Evolutionary conservation across 2,888 invertebrate genomes (phyloP), one percentile per base, ranked within the genome.

Genomic region (Cataglyphis livida): DNA sequence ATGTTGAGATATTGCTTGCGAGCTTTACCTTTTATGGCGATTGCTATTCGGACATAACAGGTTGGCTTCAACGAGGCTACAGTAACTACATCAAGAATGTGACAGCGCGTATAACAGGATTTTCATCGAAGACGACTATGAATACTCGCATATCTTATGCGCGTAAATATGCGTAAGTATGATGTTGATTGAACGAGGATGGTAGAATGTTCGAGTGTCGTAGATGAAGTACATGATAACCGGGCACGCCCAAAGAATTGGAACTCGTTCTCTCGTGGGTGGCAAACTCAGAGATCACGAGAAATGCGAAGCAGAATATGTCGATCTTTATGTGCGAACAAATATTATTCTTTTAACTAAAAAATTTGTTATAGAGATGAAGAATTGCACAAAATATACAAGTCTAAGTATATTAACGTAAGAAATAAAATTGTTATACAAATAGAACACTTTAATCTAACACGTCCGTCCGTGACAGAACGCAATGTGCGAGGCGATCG

Each of bases 211-310:
- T 44, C 44, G 54, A 70, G 28, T 62, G 57, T 48, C 64, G 70
- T 18, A 61, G 75, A 85, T 78, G 66, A 73, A 79, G 66, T 32
- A 59, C 25, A 79, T 66, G 85, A 85, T 79, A 82, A 70, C 54
- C 28, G 41, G 12, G 51, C 65, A 65, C 41, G 41, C 35, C 81
- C 35, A 76, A 74, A 71, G 65, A 82, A 81, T 74, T 78, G 87
- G 64, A 74, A 74, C 79, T 85, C 68, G 84, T 82, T 78, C 64
- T 35, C 65, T 71, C 75, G 86, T 87, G 84, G 82, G 79, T 71
- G 73, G 81, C 66, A 66, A 51, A 62, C 61, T 35, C 25, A 18
- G n/a, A 81, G 70, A 81, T 86, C 38, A 70, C 65, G 73, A 66
- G 25, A 86, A 76, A 85, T 88, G 48, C 32, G 35, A 28, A 35